Base-by-base conservation (phyloP, 1,140 invertebrate species). In the Magallana gigas region DNA sequence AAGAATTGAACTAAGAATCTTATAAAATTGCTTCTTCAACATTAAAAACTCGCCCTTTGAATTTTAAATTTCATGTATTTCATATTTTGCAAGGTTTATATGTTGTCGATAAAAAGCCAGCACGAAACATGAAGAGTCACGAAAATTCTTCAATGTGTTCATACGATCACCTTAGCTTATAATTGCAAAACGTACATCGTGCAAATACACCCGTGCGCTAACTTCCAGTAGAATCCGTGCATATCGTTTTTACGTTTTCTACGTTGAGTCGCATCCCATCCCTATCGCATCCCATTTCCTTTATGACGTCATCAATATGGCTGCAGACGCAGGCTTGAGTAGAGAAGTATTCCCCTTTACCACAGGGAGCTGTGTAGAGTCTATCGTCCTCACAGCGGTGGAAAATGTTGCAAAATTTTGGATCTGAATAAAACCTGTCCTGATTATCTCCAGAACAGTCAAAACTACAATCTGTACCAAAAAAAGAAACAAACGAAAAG, bases 351-450 rank as follows among this genome's bases (percentile, higher is more conserved):
- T 48, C 68, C 18, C 36, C 14, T 9, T 48, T 62, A 8, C 60
- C 60, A 71, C 84, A 85, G 1, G 84, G 84, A 8, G 29, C 29
- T 2, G 84, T 85, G 36, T 85, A 85, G 48, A 68, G 57, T 0
- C 29, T 11, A 11, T 68, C 84, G 16, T 56, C 29, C 12, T 14
- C 29, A 71, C 84, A 85, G 56, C 84, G 6, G 16, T 85, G 84
- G 36, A 85, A 85, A 56, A 85, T 85, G 16, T 85, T 85, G 29
- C 84, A 85, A n/a, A 68, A 68, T 9, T 56, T 36, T 1, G 62
- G 62, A 56, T 85, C 84, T 1, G 14, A 60, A 48, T 68, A 85
- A 57, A 57, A 85, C 1, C 14, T 71, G 68, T 76, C 68, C 23
- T 76, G 18, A 29, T 76, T 12, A 14, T 76, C 8, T 29, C 11